phyloP scores from a whole-genome alignment of 2,113 vertebrate genomes.

The Odocoileus hemionus region DNA sequence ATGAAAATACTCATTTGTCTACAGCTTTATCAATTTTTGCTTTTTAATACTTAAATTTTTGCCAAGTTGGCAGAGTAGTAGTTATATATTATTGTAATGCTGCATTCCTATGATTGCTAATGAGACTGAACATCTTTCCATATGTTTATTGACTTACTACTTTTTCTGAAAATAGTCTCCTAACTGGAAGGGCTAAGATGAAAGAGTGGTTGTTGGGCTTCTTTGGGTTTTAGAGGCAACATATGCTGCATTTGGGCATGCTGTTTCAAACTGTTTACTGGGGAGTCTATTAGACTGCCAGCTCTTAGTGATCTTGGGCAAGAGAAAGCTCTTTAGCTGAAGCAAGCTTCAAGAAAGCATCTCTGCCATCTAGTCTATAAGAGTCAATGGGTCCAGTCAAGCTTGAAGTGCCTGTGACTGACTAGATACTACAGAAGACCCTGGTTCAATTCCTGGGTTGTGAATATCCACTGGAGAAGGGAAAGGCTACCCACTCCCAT shows the following conservation, averaged over 20 bases:
- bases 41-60: neutral
- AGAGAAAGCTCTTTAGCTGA: neutral
- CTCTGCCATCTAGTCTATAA: neutral
- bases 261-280: neutral
- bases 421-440: neutral
- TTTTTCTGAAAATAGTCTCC: neutral
- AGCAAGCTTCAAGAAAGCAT: neutral
- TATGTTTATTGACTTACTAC: neutral
- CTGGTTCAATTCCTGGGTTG: neutral
- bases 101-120: neutral
- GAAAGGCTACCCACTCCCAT: neutral
- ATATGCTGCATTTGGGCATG: neutral
- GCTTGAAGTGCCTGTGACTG: neutral
- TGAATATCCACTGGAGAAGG: neutral
- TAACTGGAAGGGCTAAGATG: neutral
- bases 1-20: neutral
- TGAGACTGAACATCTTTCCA: neutral
- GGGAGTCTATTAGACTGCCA: neutral
- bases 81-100: neutral
- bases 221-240: neutral
- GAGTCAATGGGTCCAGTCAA: neutral
- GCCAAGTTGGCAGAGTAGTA: neutral
- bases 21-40: neutral
- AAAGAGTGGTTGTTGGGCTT: neutral
- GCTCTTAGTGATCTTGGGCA: neutral